Evolutionary conservation across 2,888 invertebrate genomes (phyloP).

Genomic region (Trichopoda pennipes): DNA sequence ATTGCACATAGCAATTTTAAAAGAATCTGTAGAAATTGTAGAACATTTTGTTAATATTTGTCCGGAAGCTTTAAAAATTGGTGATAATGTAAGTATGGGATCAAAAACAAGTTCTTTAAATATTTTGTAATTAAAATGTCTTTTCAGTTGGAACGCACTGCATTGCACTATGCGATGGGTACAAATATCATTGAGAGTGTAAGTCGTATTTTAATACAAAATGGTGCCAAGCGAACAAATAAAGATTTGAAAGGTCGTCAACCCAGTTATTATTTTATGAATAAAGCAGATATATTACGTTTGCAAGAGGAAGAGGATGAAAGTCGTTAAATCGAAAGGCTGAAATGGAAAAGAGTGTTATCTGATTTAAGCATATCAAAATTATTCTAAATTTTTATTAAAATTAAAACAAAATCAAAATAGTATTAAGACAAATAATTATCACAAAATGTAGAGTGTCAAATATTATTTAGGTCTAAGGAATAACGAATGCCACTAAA

Average conservation of each 20-base stretch:
- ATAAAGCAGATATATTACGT: constrained; percentile 92
- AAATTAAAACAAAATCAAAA: background rate
- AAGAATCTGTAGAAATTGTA: constrained; percentile 90
- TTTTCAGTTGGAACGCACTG: constrained; percentile 90
- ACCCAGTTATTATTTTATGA: constrained; percentile 95
- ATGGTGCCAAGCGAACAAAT: constrained; percentile 90
- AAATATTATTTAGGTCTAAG: constrained; percentile 45
- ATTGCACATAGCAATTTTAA: constrained; percentile 92
- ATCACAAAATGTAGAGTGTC: constrained; percentile 41
- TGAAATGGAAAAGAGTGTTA: constrained; percentile 20
- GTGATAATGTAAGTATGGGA: constrained; percentile 89
- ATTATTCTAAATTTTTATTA: constrained; percentile 6
- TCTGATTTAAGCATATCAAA: constrained; percentile 33
- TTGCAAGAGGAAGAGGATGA: constrained; percentile 91
- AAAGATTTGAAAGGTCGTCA: constrained; percentile 94
- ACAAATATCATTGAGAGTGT: constrained; percentile 91
- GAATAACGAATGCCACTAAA: background rate
- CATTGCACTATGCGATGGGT: constrained; percentile 95
- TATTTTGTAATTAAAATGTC: too few species aligned
- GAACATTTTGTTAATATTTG: constrained; percentile 87
- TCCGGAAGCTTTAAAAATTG: constrained; percentile 87
- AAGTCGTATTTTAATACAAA: constrained; percentile 89
- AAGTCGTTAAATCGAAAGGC: constrained; percentile 74
- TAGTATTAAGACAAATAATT: constrained; percentile 12
- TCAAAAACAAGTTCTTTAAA: too few species aligned